These are phyloP conservation scores for Limnothrissa miodon DNA, from an alignment of 2,113 vertebrate genomes.

Conservation along the genomic window DNA sequence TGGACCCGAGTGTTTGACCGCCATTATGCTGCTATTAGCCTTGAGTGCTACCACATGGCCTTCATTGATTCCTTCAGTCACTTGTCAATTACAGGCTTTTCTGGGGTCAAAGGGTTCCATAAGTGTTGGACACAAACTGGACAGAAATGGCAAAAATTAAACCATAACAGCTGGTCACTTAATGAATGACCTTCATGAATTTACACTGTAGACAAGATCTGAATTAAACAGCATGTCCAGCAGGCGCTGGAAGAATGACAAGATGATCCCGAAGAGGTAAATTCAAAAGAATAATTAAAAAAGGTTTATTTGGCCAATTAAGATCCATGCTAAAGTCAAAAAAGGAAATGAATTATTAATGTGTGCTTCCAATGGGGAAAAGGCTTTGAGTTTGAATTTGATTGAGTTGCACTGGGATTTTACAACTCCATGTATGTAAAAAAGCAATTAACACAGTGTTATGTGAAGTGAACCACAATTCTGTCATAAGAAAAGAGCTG, in stretches of 20 bases:
- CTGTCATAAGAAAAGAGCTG: too few species aligned
- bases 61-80: slow-evolving; percentile 49
- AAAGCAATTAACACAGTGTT: too few species aligned
- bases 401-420: too few species aligned
- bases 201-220: not conserved
- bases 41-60: slow-evolving; percentile 53
- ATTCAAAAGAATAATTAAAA: not conserved
- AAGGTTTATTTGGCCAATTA: not conserved
- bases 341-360: not conserved
- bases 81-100: slow-evolving; percentile 49
- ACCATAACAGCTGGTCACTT: slow-evolving; percentile 53
- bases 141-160: slow-evolving; percentile 50
- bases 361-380: not conserved
- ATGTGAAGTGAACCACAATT: too few species aligned
- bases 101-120: slow-evolving; percentile 42
- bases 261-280: not conserved
- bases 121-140: slow-evolving; percentile 51
- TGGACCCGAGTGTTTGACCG: slow-evolving; percentile 34
- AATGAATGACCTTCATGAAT: slow-evolving; percentile 39
- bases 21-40: slow-evolving; percentile 43
- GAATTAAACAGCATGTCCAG: not conserved
- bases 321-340: not conserved
- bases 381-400: not conserved
- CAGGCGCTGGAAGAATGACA: not conserved
- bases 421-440: too few species aligned